Conservation (phyloP, 2,888 invertebrate species). For the Lycia hirtaria region DNA sequence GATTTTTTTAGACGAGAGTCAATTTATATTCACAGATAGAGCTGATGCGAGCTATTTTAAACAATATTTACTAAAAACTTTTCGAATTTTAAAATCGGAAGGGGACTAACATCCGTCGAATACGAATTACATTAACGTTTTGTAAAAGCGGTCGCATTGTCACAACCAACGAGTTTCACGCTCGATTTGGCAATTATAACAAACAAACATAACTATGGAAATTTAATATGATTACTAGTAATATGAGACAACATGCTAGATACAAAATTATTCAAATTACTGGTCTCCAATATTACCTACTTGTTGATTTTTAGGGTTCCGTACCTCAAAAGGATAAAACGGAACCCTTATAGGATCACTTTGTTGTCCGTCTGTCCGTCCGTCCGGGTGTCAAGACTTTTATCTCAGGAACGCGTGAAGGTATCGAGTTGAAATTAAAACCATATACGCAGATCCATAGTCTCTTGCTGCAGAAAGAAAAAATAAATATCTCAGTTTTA, state of each 20-base stretch:
- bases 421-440: no score
- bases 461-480: no score
- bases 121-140: constrained; percentile 45
- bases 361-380: no score
- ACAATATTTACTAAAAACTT: not conserved
- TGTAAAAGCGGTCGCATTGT: constrained; percentile 53
- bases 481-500: no score
- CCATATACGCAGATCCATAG: no score
- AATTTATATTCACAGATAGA: not conserved
- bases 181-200: constrained; percentile 65
- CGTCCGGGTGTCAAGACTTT: no score
- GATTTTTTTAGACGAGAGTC: not conserved
- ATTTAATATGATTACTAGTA: constrained; percentile 46
- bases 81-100: constrained; percentile 21
- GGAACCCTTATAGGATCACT: no score
- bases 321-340: no score
- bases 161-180: constrained; percentile 68
- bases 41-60: not conserved
- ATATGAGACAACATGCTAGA: constrained; percentile 6
- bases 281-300: not conserved
- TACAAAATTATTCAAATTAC: constrained; percentile 1
- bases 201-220: constrained; percentile 49
- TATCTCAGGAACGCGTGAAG: no score
- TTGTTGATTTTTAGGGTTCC: no score
- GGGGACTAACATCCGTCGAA: constrained; percentile 44